Base-by-base conservation (phyloP, 2,888 invertebrate genomes). In the Epistrophella euchroma region DNA sequence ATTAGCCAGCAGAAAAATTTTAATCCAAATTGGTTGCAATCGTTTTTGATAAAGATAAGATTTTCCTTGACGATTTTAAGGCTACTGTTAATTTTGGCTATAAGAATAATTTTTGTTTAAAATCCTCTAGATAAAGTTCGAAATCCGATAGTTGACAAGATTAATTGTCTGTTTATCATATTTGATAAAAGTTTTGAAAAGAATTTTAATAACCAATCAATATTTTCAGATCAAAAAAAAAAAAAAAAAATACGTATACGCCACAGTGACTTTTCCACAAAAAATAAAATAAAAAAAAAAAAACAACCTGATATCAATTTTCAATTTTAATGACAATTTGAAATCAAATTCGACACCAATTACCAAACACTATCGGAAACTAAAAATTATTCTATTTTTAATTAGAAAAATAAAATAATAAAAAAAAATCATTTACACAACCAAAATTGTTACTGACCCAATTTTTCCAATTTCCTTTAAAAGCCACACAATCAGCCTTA, bases 391-490 rank as follows among this genome's bases (percentile, higher is more conserved):
- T 58, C 28, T 68, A 73, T n/a, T 72, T 56, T 32, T 68, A 17
- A 4, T 15, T 11, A n/a, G n/a, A n/a, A n/a, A 17, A 43, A 22
- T 47, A 7, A 13, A 22, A 56, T 43, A 64, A 74, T n/a, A 13
- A 15, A 47, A 72, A 45, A 68, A 45, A 35, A 73, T 73, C 60
- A 77, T 81, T 68, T 77, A 40, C 40, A 66, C 66, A 66, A 7
- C 6, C 40, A 68, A 68, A 68, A 80, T 58, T 68, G 47, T 25
- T 45, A 47, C 56, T 68, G 81, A 81, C 85, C 85, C 37, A 72
- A 81, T 77, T 81, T 73, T 84, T 64, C 56, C 72, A 72, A 80
- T 76, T 80, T 81, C 76, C 56, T 43, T 52, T 58, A 47, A 32
- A 47, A 47, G 19, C 47, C 10, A 40, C 19, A 35, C 19, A n/a